Evolutionary conservation across 2,797 vertebrate species (phyloP), one percentile per base, ranked within the genome.

Genomic region (Remorina albescens): DNA sequence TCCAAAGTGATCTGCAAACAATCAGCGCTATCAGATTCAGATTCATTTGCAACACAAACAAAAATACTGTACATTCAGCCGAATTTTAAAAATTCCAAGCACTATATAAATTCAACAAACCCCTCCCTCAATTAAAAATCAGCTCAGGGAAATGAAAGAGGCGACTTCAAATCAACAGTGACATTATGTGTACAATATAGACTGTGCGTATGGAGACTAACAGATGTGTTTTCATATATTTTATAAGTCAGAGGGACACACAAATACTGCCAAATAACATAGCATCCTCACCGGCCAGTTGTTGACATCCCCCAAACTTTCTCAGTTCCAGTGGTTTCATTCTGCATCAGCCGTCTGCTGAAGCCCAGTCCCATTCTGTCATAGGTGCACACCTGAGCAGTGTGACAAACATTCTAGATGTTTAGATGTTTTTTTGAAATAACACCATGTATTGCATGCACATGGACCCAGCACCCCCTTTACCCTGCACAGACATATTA

Each of bases 331-430:
- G 89, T 94, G 44, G 91, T 93, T 79, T 95, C 94, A 46, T 95
- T 95, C 78, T 89, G 92, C 80, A 94, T 77, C 50, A 88, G 63
- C 70, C 92, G 86, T 76, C 90, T 93, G 86, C 95, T 95, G 78
- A 96, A 96, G 55, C 95, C 95, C 58, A 96, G 83, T 51, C 95
- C 95, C 67, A 92, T 93, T 70, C 95, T 87, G 87, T 96, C 95
- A 82, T 95, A 96, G 50, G 91, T 82, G 36, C 95, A 95, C 37
- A 95, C 94, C 95, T 96, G 75, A 60, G 61, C 32, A 80, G 62
- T 9, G 26, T 28, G 65, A 86, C 57, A 82, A 70, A 84, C 28
- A 85, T 2, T 12, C 49, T 32, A 44, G 11, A n/a, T n/a, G n/a
- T 41, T 62, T 25, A 65, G 2, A 25, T 12, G 18, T 2, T 18